Conservation (phyloP, 92 coral and sea anemone species). For the Zoanthus sansibaricus region DNA sequence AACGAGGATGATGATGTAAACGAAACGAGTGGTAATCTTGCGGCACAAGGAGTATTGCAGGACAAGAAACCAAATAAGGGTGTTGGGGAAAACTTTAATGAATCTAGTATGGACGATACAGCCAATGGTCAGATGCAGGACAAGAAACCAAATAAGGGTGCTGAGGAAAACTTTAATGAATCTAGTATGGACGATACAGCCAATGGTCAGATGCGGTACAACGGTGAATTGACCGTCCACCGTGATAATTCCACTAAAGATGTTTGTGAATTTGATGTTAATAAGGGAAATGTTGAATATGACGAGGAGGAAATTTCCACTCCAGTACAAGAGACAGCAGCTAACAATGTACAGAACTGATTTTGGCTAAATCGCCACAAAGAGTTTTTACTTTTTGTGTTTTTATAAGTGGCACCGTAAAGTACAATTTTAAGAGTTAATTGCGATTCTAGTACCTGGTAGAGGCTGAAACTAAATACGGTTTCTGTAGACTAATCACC, state of each 20-base stretch:
- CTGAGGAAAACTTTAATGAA: neutral
- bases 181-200: neutral
- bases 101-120: neutral
- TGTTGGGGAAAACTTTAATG: neutral
- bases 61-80: neutral
- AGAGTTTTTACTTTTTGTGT: neutral
- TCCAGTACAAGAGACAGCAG: neutral
- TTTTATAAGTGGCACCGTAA: too few relatives aligned
- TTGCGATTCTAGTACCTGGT: too few relatives aligned
- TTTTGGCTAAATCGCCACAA: neutral
- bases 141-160: neutral
- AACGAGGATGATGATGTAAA: conserved; percentile 10
- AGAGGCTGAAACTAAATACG: too few relatives aligned
- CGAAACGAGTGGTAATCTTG: neutral
- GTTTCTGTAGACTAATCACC: too few relatives aligned
- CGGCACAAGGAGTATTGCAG: neutral
- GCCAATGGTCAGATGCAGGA: neutral
- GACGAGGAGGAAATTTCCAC: neutral
- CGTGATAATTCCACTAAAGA: neutral
- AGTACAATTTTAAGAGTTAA: too few relatives aligned
- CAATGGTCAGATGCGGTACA: neutral
- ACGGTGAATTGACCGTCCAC: neutral
- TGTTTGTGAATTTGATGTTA: neutral
- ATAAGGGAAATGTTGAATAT: neutral
- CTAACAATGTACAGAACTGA: neutral